Conservation (phyloP, 2,797 vertebrate species). For the Aphelocoma californica region DNA sequence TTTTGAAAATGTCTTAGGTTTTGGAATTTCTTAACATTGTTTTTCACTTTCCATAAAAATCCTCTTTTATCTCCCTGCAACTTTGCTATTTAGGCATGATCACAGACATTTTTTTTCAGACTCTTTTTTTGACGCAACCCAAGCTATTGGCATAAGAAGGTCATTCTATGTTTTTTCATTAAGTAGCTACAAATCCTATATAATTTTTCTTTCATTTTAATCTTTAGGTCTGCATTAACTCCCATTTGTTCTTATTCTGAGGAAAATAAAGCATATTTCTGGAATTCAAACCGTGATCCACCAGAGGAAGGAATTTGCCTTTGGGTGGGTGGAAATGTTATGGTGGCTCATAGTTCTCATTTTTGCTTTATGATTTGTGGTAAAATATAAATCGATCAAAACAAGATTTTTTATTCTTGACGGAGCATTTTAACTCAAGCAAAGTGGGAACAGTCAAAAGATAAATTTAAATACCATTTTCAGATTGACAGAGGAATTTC, state of each 20-base stretch:
- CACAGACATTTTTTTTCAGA: not conserved
- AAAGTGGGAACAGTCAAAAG: not conserved
- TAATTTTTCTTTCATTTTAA: not conserved
- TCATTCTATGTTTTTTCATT: not conserved
- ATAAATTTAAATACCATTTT: not conserved
- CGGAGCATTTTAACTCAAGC: not conserved
- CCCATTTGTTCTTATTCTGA: not conserved
- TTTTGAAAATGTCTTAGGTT: not conserved
- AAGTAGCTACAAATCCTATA: not conserved
- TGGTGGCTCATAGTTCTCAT: not conserved
- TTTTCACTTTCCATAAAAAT: not conserved
- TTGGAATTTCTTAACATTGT: not conserved
- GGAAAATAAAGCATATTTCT: not conserved
- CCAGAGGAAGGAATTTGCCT: not conserved
- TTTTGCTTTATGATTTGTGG: not conserved
- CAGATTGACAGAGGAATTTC: not conserved
- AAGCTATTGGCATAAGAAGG: not conserved
- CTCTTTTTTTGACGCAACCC: not conserved
- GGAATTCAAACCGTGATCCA: not conserved
- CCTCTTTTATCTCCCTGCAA: not conserved
- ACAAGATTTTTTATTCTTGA: not conserved
- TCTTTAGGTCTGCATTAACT: not conserved
- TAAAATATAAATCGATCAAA: not conserved
- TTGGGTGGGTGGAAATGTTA: not conserved
- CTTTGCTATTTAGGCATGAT: not conserved